Evolutionary conservation across 2,888 invertebrate species (phyloP), one percentile per base, ranked within the genome.

Genomic region (Trachelus tabidus): DNA sequence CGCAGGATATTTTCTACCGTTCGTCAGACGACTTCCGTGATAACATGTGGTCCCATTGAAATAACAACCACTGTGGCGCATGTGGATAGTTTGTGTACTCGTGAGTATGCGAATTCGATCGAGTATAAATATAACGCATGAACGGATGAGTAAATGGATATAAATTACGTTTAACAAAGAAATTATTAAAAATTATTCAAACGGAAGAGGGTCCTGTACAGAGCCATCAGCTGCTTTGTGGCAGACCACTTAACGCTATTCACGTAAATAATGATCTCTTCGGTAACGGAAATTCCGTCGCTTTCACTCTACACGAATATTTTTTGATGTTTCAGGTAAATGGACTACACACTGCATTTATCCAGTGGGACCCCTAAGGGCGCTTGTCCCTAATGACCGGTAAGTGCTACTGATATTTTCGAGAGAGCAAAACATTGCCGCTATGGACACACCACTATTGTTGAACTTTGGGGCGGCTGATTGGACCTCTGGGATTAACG

Each of bases 21-120:
- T 56, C 56, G 75, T 12, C 71, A 73, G 79, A 81, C 77, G 81
- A 85, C 84, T 85, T 88, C 85, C 85, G 82, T 80, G 82, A 82
- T 83, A 86, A 85, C 88, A 87, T 83, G 86, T 87, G 88, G 85
- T 81, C 78, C 82, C 85, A 80, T 83, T 56, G 80, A 84, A 83
- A 79, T 79, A 82, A 79, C 80, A 83, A 86, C 86, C 83, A 81
- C 82, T 83, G 73, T 75, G 71, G 1, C 23, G 56, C 23, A 56
- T 0, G 56, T 23, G 23, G 23, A 56, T 23, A 56, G 23, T 56
- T 2, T 2, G 23, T 1, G 15, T 15, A 23, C 40, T 23, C 23
- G 23, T 40, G 40, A 23, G 23, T 9, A 23, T 6, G 23, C 23
- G 23, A 6, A 56, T 56, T 56, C 56, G 56, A 56, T 56, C 56